Base-by-base conservation (phyloP, 2,113 vertebrate species). In the Corvus cornix region DNA sequence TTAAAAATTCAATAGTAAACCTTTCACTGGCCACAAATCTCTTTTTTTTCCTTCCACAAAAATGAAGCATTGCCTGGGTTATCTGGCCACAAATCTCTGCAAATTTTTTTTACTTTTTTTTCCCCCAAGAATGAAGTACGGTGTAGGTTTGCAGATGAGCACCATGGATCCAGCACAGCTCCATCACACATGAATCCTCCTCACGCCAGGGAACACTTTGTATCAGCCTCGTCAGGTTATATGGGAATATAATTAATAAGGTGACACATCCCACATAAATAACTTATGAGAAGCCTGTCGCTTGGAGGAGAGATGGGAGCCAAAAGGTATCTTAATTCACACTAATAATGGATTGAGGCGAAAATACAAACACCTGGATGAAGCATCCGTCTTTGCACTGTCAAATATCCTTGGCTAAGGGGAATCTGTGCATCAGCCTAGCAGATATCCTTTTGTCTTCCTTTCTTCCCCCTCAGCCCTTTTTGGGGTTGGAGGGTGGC, bases 251-350 rank as follows among this genome's bases (percentile, higher is more conserved):
- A 92, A 90, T 95, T 90, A 93, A 90, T 70, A 79, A 83, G 48
- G 90, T 89, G 88, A 77, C 75, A 62, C 48, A 73, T 86, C 55
- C 64, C 72, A 63, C 55, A 63, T 90, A 81, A 96, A 95, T 95
- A 95, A 94, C 73, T 94, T 87, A 83, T 26, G 59, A 93, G 78
- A 52, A 75, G 21, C 48, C 82, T 80, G 75, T 41, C 1, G 0
- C 59, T 66, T 83, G 51, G 85, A 86, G 83, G 77, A 90, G 83
- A 93, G 43, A 70, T 55, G 64, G 79, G 20, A 56, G 87, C 70
- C 83, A 81, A 84, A 79, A 85, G 9, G 43, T 21, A 48, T 55
- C 74, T 77, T 92, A 72, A 89, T 67, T 90, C 72, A 74, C 30
- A 77, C 30, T 67, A 88, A 78, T 33, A 91, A 90, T 0, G 0